Evolutionary conservation across 1,140 invertebrate genomes (phyloP), one percentile per base, ranked within the genome.

Genomic region (Sitodiplosis mosellana): DNA sequence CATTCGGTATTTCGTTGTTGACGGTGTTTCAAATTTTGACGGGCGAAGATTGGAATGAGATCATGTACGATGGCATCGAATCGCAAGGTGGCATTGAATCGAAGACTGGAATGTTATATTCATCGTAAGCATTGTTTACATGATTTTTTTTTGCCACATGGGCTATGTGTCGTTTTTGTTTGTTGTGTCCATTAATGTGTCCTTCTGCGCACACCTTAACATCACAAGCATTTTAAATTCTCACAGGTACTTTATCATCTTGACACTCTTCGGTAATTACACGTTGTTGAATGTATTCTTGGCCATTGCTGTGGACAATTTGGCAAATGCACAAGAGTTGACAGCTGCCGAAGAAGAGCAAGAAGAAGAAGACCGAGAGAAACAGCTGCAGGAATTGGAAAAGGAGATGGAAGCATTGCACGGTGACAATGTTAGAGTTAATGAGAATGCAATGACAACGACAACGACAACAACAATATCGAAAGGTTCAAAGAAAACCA

Each of bases 21-120:
- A 99, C 96, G 64, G 95, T 99, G 63, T 99, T 99, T 77, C 62
- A 75, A 94, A 99, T 99, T 64, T 73, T 99, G 66, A 99, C 96
- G 59, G 96, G 96, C 60, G 96, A 99, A 78, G 96, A 99, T 77
- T 99, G 96, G 96, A 99, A 99, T 69, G 94, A 98, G 76, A 93
- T 99, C 43, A 99, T 99, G 95, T 99, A 99, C 69, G 78, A 92
- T 67, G 95, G 94, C 50, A 99, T 99, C 64, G 77, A 87, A 64
- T 91, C 93, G 49, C 83, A 92, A 69, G 90, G 91, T 55, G 92
- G 93, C 50, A 85, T 87, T 52, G 78, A 88, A 60, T 77, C 77
- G 55, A 5, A 27, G 3, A 75, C 75, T 49, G 78, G 78, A 58
- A 98, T 99, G 93, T 78, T 94, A 57, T 98, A 97, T 69, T 94